phyloP scores from a whole-genome alignment of 2,888 invertebrate species.

The Drosophila ustulata region DNA sequence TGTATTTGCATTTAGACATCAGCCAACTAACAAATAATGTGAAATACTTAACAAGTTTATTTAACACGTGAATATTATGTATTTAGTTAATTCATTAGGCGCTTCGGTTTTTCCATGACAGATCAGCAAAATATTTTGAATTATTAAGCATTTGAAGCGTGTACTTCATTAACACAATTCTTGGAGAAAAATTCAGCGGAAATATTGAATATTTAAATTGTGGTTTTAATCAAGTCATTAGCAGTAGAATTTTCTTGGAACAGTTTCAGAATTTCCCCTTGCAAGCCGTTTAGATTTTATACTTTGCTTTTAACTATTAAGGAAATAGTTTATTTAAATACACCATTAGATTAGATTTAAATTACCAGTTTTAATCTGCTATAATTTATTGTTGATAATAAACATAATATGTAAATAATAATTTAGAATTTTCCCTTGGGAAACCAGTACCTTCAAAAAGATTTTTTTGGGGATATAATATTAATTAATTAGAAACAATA shows the following conservation, averaged over 20 bases:
- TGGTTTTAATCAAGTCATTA: background rate
- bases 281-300: too few species aligned
- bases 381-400: too few species aligned
- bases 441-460: too few species aligned
- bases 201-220: background rate
- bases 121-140: slow-evolving; percentile 6
- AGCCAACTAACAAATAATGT: slow-evolving; percentile 16
- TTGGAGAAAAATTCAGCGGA: background rate
- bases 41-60: slow-evolving; percentile 31
- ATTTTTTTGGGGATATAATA: too few species aligned
- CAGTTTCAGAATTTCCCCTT: too few species aligned
- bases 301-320: too few species aligned
- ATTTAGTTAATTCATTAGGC: slow-evolving; percentile 13
- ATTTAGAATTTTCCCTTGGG: too few species aligned
- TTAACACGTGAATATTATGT: slow-evolving; percentile 29
- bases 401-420: too few species aligned
- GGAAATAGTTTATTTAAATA: too few species aligned
- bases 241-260: too few species aligned
- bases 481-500: background rate
- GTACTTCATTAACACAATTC: slow-evolving; percentile 7
- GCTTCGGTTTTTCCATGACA: slow-evolving; percentile 29
- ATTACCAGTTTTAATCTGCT: too few species aligned
- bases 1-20: slow-evolving; percentile 20
- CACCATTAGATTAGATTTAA: too few species aligned
- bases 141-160: slow-evolving; percentile 8